Conservation (phyloP, 2,113 vertebrate species). For the Ancistrus triradiatus region DNA sequence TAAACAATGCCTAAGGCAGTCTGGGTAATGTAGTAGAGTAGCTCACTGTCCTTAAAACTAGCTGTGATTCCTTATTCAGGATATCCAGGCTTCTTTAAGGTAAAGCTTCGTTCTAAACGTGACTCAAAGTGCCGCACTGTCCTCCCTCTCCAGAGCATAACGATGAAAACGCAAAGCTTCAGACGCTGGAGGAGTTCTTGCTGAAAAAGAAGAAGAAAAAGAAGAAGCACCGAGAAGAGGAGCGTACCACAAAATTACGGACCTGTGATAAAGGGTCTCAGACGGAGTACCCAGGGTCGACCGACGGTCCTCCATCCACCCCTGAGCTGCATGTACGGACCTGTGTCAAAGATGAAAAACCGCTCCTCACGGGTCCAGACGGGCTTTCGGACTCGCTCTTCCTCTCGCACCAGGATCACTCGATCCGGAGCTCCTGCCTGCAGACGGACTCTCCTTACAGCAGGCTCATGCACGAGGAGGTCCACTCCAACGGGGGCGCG, state of each 20-base stretch:
- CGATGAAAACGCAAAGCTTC: slow-evolving; percentile 84
- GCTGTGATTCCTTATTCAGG: too few relatives aligned
- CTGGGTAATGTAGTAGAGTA: too few relatives aligned
- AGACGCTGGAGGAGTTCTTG: slow-evolving; percentile 80
- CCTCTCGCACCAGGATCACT: slow-evolving; percentile 90
- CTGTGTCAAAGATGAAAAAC: slow-evolving; percentile 76
- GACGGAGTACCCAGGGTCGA: slow-evolving; percentile 79
- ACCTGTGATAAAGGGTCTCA: slow-evolving; percentile 90
- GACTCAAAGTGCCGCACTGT: too few relatives aligned
- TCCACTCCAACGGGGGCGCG: slow-evolving; percentile 92
- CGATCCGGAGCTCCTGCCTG: slow-evolving; percentile 85
- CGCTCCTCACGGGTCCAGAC: slow-evolving; percentile 66
- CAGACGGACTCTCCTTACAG: slow-evolving; percentile 83
- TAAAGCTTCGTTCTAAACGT: too few relatives aligned
- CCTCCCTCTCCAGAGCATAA: slow-evolving; percentile 70
- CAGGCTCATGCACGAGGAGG: slow-evolving; percentile 89
- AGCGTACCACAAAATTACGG: slow-evolving; percentile 77
- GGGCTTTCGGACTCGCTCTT: slow-evolving; percentile 75
- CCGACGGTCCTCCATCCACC: slow-evolving; percentile 53
- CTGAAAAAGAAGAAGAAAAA: slow-evolving; percentile 96
- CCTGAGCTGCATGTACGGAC: slow-evolving; percentile 61
- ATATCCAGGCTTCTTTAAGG: too few relatives aligned
- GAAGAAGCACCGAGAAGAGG: slow-evolving; percentile 86
- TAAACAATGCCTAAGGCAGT: too few relatives aligned
- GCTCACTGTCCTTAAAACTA: too few relatives aligned